A percentile compares a stretch with the other conserved stretches of the same genome.
Conservation (phyloP, 2,888 invertebrate species). For the Drosophila kanekoi region DNA sequence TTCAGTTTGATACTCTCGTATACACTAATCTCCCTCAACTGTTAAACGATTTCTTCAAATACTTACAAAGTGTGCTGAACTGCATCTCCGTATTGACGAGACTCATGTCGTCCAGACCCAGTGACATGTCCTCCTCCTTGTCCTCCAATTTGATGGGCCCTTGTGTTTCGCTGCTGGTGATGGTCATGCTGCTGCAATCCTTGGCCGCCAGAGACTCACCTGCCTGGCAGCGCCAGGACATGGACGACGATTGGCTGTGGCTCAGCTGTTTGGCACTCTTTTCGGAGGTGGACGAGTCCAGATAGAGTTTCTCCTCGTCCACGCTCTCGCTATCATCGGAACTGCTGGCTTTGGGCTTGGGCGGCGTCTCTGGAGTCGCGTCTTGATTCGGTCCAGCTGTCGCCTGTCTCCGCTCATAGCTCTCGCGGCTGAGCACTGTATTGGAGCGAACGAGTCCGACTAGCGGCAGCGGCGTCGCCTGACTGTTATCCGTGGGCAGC, state of each 20-base stretch:
- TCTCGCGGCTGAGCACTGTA: slow-evolving; percentile 83
- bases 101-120: slow-evolving; percentile 79
- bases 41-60: neutral
- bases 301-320: slow-evolving; percentile 89
- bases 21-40: no score
- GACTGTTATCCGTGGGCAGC: slow-evolving; percentile 82
- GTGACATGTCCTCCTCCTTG: slow-evolving; percentile 69
- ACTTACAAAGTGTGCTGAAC: slow-evolving; percentile 83
- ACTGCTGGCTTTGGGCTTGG: slow-evolving; percentile 48
- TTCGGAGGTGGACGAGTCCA: slow-evolving; percentile 87
- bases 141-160: slow-evolving; percentile 23
- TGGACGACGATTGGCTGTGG: slow-evolving; percentile 79
- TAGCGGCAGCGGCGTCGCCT: slow-evolving; percentile 82
- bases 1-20: neutral
- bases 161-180: slow-evolving; percentile 85
- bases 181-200: slow-evolving; percentile 86
- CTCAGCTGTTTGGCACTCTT: slow-evolving; percentile 82
- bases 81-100: slow-evolving; percentile 79
- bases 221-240: slow-evolving; percentile 85
- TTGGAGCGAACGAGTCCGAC: slow-evolving; percentile 84
- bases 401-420: slow-evolving; percentile 67
- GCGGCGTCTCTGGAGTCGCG: slow-evolving; percentile 14
- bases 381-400: slow-evolving; percentile 8
- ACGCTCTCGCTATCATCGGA: slow-evolving; percentile 86
- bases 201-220: slow-evolving; percentile 88